Evolutionary conservation across 2,888 invertebrate genomes (phyloP), one percentile per base, ranked within the genome.

Genomic region (Macrosoma leucophasiata): DNA sequence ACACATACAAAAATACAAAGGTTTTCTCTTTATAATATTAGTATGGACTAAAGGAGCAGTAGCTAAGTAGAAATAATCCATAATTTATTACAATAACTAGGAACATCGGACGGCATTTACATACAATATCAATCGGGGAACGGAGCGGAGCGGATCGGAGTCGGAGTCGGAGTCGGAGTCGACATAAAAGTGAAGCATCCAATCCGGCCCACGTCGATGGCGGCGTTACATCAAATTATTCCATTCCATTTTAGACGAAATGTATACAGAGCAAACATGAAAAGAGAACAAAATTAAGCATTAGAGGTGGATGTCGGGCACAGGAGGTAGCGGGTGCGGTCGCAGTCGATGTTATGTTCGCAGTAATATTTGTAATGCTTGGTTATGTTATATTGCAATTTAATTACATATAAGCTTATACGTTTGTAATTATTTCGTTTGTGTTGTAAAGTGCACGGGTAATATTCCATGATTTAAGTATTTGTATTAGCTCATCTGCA

Each of bases 231-330:
- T 67, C 67, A 70, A 76, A 75, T 77, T 74, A 76, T 77, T 75
- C 75, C 71, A 69, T 74, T 71, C 67, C 73, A 71, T 75, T 79
- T 76, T 78, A 77, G 73, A 73, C 72, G 74, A 69, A 76, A 77
- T 76, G 71, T 79, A 74, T 76, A 77, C 78, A 73, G 76, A 79
- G 69, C 74, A 76, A 81, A 79, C 79, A 79, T 79, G 77, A 75
- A 78, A 78, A 78, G 76, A 76, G 79, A 78, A 74, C 74, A 69
- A 78, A 78, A 78, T 79, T 75, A 79, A 74, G 74, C 69, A 68
- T 73, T 68, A 69, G 52, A 48, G 45, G 26, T 46, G 41, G 41
- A 39, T 42, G 35, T 49, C 41, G 63, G 57, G 0, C 29, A 57
- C 7, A 12, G 35, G 66, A 52, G 58, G 29, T 0, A 36, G 61